Evolutionary conservation across 2,113 vertebrate species (phyloP).

Genomic region (Atractosteus spatula): DNA sequence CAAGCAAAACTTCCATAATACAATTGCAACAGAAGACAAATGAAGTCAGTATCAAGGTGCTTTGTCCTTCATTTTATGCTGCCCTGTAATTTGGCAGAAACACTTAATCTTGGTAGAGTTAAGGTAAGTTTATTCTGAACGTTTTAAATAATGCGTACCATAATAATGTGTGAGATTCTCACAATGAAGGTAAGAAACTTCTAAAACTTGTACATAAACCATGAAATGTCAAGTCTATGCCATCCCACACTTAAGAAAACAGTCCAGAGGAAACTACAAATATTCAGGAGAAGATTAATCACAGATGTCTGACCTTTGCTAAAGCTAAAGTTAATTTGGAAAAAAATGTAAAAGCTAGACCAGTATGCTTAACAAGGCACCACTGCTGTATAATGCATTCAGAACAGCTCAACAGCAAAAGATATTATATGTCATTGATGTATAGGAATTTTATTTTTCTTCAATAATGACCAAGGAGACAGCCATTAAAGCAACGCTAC

Average conservation of each 20-base stretch:
- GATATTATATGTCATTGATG: too few relatives aligned
- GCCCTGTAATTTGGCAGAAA: not conserved
- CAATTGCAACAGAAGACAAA: not conserved
- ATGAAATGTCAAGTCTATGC: constrained; percentile 4
- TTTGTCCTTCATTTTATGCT: not conserved
- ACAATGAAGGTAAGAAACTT: not conserved
- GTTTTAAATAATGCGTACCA: not conserved
- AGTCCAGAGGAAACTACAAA: not conserved
- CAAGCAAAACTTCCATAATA: not conserved
- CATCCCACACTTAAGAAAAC: not conserved
- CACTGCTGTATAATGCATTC: not conserved
- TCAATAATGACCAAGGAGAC: too few relatives aligned
- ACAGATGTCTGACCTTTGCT: constrained; percentile 17
- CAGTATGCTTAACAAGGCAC: too few relatives aligned
- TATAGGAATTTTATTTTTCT: too few relatives aligned
- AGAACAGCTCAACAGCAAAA: too few relatives aligned
- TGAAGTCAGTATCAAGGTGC: not conserved
- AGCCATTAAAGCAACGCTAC: too few relatives aligned
- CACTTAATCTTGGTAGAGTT: not conserved
- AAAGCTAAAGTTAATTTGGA: constrained; percentile 1
- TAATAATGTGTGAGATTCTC: not conserved
- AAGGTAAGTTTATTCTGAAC: not conserved
- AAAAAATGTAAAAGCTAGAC: not conserved
- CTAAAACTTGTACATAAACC: not conserved
- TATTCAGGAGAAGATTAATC: constrained; percentile 7